phyloP scores from a whole-genome alignment of 1,140 invertebrate species.

The Lineus longissimus region DNA sequence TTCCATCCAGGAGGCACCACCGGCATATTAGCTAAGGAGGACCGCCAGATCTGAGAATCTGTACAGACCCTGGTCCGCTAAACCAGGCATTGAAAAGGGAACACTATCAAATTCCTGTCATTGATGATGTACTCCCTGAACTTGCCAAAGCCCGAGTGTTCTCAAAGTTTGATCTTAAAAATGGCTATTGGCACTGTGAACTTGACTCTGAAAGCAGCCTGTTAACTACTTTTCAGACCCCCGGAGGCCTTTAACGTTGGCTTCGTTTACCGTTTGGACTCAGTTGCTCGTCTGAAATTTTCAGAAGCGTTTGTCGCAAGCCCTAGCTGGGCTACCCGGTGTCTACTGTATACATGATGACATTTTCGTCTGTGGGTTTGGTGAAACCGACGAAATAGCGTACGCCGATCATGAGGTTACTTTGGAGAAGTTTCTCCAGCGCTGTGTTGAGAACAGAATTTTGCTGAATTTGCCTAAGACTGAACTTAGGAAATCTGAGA shows the following conservation, averaged over 20 bases:
- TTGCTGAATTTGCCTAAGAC: constrained; percentile 23
- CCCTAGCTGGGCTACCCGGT: neutral
- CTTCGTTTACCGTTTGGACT: constrained; percentile 27
- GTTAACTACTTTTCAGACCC: constrained; percentile 23
- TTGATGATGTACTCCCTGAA: neutral
- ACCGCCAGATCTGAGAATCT: too few relatives aligned
- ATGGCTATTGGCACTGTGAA: constrained; percentile 41
- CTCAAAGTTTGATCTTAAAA: constrained; percentile 49
- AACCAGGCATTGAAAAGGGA: constrained; percentile 5
- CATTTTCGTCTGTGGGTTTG: constrained; percentile 6
- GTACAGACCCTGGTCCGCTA: neutral
- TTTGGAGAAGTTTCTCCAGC: constrained; percentile 18
- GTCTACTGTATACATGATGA: constrained; percentile 12
- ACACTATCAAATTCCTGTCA: constrained; percentile 1
- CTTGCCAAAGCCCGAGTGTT: neutral
- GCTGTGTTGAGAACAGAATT: constrained; percentile 15
- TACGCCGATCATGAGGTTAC: constrained; percentile 19
- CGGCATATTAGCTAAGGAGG: too few relatives aligned
- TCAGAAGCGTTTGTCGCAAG: neutral
- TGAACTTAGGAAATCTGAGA: constrained; percentile 10
- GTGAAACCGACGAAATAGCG: neutral
- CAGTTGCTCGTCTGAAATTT: constrained; percentile 23
- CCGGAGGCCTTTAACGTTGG: constrained; percentile 27
- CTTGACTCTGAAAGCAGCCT: constrained; percentile 8
- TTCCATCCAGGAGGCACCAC: too few relatives aligned